phyloP scores from a whole-genome alignment of 2,113 vertebrate species.

The Anthoscopus minutus region DNA sequence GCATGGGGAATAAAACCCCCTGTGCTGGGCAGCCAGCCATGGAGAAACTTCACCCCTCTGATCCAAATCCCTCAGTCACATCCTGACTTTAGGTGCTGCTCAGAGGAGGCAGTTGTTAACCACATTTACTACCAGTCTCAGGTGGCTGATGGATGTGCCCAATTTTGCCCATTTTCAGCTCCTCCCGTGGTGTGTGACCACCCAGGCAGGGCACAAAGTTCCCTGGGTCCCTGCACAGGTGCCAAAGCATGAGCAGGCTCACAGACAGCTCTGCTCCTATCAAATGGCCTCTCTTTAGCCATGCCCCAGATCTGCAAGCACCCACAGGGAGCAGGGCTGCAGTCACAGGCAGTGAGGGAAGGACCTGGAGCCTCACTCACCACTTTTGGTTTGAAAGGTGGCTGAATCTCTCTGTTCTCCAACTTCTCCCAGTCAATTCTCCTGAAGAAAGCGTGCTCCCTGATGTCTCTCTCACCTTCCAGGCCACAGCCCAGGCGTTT shows the following conservation, averaged over 20 bases:
- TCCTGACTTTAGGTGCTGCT: not conserved
- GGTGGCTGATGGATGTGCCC: not conserved
- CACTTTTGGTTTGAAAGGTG: conserved; percentile 98
- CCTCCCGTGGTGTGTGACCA: accelerated
- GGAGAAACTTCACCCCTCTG: not conserved
- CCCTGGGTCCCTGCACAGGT: not conserved
- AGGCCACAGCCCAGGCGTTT: conserved; percentile 91
- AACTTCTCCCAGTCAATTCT: conserved; percentile 97
- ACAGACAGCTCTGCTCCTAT: not conserved
- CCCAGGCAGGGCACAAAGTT: not conserved
- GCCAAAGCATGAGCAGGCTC: not conserved
- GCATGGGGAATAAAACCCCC: not conserved
- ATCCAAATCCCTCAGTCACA: not conserved
- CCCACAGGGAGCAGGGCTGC: not conserved
- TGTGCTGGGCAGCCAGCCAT: not conserved
- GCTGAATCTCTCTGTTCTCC: conserved; percentile 91
- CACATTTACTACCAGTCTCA: not conserved
- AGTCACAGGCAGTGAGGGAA: not conserved
- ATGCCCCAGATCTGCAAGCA: not conserved
- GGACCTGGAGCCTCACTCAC: conserved; percentile 71
- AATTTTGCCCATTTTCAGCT: not conserved
- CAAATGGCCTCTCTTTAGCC: not conserved
- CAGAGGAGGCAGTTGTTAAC: not conserved
- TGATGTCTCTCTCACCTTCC: conserved; percentile 90
- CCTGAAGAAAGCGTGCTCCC: conserved; percentile 94